Evolutionary conservation across 2,888 invertebrate genomes (phyloP).

Genomic region (Drosophila paracracens): DNA sequence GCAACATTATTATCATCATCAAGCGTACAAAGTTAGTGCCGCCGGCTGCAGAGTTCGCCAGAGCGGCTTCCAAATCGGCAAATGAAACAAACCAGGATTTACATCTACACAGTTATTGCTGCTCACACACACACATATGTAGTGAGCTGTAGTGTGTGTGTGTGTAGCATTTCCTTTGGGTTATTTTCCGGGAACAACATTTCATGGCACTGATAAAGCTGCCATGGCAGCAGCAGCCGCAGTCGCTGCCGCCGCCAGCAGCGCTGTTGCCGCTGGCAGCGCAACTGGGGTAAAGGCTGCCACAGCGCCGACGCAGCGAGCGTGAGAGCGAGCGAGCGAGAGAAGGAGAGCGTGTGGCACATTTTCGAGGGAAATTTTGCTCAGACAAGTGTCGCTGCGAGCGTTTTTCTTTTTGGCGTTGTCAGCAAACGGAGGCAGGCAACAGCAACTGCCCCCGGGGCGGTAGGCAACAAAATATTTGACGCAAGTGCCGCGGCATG

Average conservation of each 20-base stretch:
- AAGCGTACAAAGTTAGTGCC: conserved; percentile 78
- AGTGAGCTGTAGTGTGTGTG: conserved; percentile 11
- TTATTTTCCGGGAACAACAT: conserved; percentile 81
- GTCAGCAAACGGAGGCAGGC: conserved; percentile 49
- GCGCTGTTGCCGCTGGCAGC: conserved; percentile 41
- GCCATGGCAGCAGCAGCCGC: conserved; percentile 71
- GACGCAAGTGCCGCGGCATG: conserved; percentile 65
- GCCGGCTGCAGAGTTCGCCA: conserved; percentile 61
- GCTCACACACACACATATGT: conserved; percentile 39
- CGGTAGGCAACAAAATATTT: conserved; percentile 74
- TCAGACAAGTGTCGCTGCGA: conserved; percentile 68
- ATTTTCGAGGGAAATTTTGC: conserved; percentile 60
- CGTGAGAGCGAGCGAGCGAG: conserved; percentile 20
- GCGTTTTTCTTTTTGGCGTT: conserved; percentile 54
- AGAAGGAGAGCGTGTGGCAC: conserved; percentile 17
- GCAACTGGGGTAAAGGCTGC: conserved; percentile 41
- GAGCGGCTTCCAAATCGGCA: conserved; percentile 73
- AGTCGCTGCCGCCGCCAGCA: conserved; percentile 14
- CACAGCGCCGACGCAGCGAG: conserved; percentile 19
- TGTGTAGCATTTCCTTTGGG: conserved; percentile 77
- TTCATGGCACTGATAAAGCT: conserved; percentile 81
- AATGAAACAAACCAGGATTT: conserved; percentile 81
- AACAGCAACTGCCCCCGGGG: conserved; percentile 61
- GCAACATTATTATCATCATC: conserved; percentile 79
- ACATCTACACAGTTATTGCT: conserved; percentile 81